These are phyloP conservation scores for Rhogogaster chlorosoma DNA, from an alignment of 2,888 invertebrate species.

Conservation along the genomic window DNA sequence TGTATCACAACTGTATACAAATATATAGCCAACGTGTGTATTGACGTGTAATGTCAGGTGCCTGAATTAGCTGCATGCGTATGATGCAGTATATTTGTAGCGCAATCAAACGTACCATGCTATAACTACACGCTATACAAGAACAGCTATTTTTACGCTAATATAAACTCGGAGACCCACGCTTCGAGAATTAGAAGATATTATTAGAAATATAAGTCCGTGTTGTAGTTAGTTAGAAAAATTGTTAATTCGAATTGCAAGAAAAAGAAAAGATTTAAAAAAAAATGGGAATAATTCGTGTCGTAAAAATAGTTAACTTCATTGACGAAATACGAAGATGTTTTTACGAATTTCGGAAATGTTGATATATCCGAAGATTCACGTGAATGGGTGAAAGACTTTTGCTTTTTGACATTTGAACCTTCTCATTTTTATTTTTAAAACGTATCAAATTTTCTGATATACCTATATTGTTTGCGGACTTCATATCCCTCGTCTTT, in stretches of 20 bases:
- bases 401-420: too few relatives aligned
- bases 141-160: neutral
- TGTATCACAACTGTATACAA: neutral
- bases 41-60: conserved; percentile 17
- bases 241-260: neutral
- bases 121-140: neutral
- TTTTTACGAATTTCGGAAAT: too few relatives aligned
- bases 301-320: too few relatives aligned
- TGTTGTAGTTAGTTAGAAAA: neutral
- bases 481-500: neutral
- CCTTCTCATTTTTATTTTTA: too few relatives aligned
- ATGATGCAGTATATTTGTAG: neutral
- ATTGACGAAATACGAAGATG: too few relatives aligned
- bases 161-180: neutral
- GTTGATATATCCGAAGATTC: too few relatives aligned
- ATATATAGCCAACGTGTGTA: neutral
- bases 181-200: neutral
- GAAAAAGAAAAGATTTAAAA: too few relatives aligned
- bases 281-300: too few relatives aligned
- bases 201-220: neutral
- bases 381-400: too few relatives aligned
- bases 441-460: neutral
- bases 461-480: neutral
- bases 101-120: neutral
- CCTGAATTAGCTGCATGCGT: neutral